Percentiles rank a stretch among this genome's conserved stretches.
phyloP scores from a whole-genome alignment of 2,888 invertebrate species.

The Drosophila paranaensis region DNA sequence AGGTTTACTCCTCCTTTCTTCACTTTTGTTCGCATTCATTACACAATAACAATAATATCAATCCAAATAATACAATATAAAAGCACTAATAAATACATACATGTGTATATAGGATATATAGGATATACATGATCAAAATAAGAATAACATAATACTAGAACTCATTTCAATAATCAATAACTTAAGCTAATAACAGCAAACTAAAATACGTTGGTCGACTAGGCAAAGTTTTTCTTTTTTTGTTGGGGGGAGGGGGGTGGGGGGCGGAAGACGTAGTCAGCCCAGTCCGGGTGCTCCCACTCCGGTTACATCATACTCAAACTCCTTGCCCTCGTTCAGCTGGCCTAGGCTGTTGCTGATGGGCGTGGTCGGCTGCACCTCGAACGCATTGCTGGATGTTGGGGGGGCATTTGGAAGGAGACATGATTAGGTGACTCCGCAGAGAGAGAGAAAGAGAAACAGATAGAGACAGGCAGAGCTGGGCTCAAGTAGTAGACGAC shows the following conservation, averaged over 20 bases:
- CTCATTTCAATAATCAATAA: conserved; percentile 48
- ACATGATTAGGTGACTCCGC: conserved; percentile 28
- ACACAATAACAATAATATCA: conserved; percentile 57
- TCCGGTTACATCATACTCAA: conserved; percentile 20
- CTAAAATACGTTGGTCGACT: conserved; percentile 30
- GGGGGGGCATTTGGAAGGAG: conserved; percentile 38
- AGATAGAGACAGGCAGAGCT: not conserved
- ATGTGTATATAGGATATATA: conserved; percentile 3
- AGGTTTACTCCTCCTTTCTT: conserved; percentile 4
- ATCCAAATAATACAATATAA: conserved; percentile 36
- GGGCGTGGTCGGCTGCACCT: conserved; percentile 32
- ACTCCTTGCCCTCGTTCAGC: conserved; percentile 54
- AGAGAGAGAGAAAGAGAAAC: conserved; percentile 1
- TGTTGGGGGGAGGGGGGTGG: not conserved
- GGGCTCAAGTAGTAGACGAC: conserved; percentile 1
- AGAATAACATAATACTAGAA: conserved; percentile 26
- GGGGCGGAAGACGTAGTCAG: not conserved
- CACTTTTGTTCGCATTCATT: conserved; percentile 35
- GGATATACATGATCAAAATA: conserved; percentile 12
- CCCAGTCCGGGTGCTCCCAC: not conserved
- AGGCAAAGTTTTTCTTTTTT: conserved; percentile 26
- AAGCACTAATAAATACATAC: conserved; percentile 39
- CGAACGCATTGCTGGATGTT: conserved; percentile 62
- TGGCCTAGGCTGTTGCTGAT: conserved; percentile 53
- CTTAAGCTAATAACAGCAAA: conserved; percentile 34